Conservation (phyloP, 2,888 invertebrate genomes). For the Temnothorax unifasciatus region DNA sequence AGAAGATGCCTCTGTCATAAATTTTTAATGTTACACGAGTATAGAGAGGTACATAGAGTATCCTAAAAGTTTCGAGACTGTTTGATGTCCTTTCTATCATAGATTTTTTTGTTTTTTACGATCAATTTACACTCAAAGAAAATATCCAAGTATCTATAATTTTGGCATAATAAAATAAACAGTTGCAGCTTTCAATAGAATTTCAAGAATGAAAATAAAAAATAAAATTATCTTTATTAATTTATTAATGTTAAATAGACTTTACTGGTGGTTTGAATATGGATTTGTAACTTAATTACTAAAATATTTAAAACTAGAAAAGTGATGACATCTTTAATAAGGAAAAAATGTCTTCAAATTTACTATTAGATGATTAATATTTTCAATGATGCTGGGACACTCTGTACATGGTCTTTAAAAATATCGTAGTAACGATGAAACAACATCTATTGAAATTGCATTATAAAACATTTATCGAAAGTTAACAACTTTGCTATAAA, state of each 20-base stretch:
- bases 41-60: background rate
- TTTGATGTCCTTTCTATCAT: background rate
- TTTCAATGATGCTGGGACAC: background rate
- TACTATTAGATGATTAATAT: background rate
- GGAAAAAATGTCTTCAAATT: background rate
- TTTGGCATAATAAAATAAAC: background rate
- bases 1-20: slow-evolving; percentile 25
- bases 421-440: background rate
- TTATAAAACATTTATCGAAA: background rate
- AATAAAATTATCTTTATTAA: background rate
- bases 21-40: background rate
- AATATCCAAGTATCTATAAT: background rate
- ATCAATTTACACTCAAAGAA: background rate
- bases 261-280: background rate
- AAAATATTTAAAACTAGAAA: background rate
- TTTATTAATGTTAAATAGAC: slow-evolving; percentile 1
- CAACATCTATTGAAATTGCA: background rate
- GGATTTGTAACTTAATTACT: background rate
- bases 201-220: background rate
- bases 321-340: background rate
- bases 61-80: background rate
- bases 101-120: background rate
- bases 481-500: background rate
- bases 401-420: background rate
- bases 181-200: background rate